phyloP scores from a whole-genome alignment of 2,888 invertebrate species.

The Orthosia cruda region DNA sequence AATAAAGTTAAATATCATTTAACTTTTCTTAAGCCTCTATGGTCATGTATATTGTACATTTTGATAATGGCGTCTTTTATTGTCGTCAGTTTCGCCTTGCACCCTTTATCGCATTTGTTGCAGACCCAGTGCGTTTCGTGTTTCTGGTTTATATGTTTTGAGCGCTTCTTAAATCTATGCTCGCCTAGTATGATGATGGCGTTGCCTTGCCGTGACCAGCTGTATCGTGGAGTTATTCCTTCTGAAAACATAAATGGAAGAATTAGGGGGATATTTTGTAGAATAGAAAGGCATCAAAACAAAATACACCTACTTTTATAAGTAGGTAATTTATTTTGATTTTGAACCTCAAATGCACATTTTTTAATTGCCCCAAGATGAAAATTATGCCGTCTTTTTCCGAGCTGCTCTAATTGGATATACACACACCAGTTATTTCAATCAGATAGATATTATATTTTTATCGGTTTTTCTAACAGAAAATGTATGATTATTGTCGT shows the following conservation, averaged over 20 bases:
- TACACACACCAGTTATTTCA: background rate
- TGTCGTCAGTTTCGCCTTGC: slow-evolving; percentile 87
- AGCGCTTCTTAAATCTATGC: slow-evolving; percentile 87
- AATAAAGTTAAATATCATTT: slow-evolving; percentile 66
- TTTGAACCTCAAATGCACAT: background rate
- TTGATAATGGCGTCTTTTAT: slow-evolving; percentile 86
- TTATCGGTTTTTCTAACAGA: background rate
- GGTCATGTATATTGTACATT: slow-evolving; percentile 85
- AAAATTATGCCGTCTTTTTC: background rate
- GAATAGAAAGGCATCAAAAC: background rate
- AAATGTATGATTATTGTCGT: background rate
- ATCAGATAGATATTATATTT: background rate
- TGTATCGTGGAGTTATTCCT: slow-evolving; percentile 80
- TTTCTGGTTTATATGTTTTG: slow-evolving; percentile 83
- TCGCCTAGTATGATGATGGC: slow-evolving; percentile 87
- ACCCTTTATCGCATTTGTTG: slow-evolving; percentile 88
- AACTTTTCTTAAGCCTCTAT: slow-evolving; percentile 76
- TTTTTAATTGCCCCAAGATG: background rate
- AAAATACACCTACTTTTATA: slow-evolving; percentile 13
- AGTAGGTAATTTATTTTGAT: background rate
- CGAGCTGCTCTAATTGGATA: background rate
- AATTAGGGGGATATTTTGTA: slow-evolving; percentile 14
- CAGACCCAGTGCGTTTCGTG: slow-evolving; percentile 89
- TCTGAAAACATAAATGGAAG: slow-evolving; percentile 63
- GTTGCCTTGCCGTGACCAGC: slow-evolving; percentile 88